A percentile compares a stretch with the other conserved stretches of the same genome.
Conservation (phyloP, 2,888 invertebrate genomes). For the Tenthredo notha region DNA sequence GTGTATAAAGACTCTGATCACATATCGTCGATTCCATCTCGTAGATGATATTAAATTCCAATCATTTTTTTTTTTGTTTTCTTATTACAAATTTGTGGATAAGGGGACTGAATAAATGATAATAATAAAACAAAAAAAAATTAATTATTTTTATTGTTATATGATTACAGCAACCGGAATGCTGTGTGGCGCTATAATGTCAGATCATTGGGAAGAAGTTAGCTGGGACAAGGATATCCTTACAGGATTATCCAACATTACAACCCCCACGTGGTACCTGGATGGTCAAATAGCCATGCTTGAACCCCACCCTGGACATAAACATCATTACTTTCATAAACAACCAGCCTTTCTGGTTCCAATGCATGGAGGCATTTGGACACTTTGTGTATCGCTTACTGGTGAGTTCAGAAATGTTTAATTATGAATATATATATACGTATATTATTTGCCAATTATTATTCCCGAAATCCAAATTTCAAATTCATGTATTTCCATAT, state of each 20-base stretch:
- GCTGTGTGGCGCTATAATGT: constrained; percentile 92
- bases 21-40: neutral
- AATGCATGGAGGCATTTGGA: constrained; percentile 96
- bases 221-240: constrained; percentile 87
- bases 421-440: neutral
- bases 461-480: neutral
- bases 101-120: neutral
- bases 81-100: neutral
- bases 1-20: neutral
- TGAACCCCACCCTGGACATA: constrained; percentile 62
- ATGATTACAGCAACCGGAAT: constrained; percentile 82
- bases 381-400: constrained; percentile 89
- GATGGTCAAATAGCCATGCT: constrained; percentile 88
- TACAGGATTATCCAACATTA: constrained; percentile 82
- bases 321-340: constrained; percentile 61
- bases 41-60: neutral
- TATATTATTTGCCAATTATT: neutral
- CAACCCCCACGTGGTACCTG: constrained; percentile 85
- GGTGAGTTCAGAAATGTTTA: constrained; percentile 80
- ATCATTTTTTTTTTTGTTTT: neutral
- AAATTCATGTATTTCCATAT: neutral
- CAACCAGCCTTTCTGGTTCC: constrained; percentile 87
- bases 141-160: neutral
- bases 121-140: neutral
- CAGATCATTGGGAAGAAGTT: constrained; percentile 94